Conservation (phyloP, 2,797 vertebrate species). For the Eospalax fontanierii region DNA sequence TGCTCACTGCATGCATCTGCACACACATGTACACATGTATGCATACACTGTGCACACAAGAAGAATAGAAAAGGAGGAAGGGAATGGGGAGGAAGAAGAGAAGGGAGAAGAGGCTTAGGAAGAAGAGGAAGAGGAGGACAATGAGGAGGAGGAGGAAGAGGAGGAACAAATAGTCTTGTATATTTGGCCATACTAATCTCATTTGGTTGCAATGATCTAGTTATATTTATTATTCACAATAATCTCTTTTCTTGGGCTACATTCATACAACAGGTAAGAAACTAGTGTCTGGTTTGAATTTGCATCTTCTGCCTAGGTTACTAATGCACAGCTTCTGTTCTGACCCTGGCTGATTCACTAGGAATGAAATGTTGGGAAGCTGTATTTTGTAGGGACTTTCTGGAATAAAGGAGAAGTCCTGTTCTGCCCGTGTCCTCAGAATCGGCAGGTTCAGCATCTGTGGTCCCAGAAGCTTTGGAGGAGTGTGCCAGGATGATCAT, state of each 20-base stretch:
- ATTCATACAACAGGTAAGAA: background rate
- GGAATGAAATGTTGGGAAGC: background rate
- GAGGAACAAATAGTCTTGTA: too few relatives aligned
- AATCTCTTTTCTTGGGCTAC: background rate
- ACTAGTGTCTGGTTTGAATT: background rate
- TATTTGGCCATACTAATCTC: background rate
- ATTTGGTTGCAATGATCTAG: background rate
- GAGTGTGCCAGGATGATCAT: too few relatives aligned
- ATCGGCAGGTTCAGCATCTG: background rate
- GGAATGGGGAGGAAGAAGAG: too few relatives aligned
- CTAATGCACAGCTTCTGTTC: background rate
- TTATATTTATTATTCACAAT: background rate
- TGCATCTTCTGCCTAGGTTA: constrained; percentile 3
- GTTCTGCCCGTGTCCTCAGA: background rate
- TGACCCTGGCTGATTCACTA: background rate
- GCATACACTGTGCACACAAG: too few relatives aligned
- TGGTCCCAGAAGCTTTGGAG: background rate
- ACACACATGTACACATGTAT: background rate
- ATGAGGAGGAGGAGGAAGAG: too few relatives aligned
- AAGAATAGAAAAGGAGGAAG: too few relatives aligned
- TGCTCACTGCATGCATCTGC: background rate
- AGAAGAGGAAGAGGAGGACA: too few relatives aligned
- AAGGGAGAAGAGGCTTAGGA: too few relatives aligned
- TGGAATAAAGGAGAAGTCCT: background rate
- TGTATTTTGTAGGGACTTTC: background rate